Base-by-base conservation (phyloP, 2,797 vertebrate species). In the Hoplostethus mediterraneus region DNA sequence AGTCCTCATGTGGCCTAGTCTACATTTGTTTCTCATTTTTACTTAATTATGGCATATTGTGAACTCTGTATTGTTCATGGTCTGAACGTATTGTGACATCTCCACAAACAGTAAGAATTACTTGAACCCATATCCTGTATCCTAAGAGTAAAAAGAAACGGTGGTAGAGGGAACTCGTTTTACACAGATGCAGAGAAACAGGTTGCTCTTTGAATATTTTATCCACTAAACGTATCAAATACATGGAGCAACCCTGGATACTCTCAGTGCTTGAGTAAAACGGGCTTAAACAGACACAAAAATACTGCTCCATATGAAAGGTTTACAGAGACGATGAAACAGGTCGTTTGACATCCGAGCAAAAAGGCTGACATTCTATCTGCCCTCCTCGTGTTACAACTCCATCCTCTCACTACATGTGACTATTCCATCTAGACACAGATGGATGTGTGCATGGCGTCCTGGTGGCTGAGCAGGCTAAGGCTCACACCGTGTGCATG, bases 371-470 rank as follows among this genome's bases (percentile, higher is more conserved):
- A 54, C 38, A 66, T 67, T 55, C 4, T 36, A 75, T 73, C 72
- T 54, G 0, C 38, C 7, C 53, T 81, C 33, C 71, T 89, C 78
- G 14, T 36, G 65, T 91, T 90, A 69, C 88, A 72, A 58, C 63
- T 84, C 64, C 67, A 73, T 84, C 82, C 75, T 74, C 63, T 67
- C 55, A 52, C 78, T 75, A 14, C 67, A 60, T 47, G 88, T 80
- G 63, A 61, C 82, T 55, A 31, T 79, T 78, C 31, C 65, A 62
- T 6, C 56, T 51, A 72, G 71, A 80, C 71, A 11, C 38, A 68
- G 68, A 83, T 77, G 21, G 28, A 73, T 74, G 77, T 71, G 63
- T 71, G 36, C 61, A 12, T 14, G 36, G 30, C 5, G 16, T 36
- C 30, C 54, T 36, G 33, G 33, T 10, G 33, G 14, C 31, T 57